Percentiles rank a stretch among this genome's conserved stretches.
Evolutionary conservation across 2,797 vertebrate genomes (phyloP).

Genomic region (Aphelocoma californica): DNA sequence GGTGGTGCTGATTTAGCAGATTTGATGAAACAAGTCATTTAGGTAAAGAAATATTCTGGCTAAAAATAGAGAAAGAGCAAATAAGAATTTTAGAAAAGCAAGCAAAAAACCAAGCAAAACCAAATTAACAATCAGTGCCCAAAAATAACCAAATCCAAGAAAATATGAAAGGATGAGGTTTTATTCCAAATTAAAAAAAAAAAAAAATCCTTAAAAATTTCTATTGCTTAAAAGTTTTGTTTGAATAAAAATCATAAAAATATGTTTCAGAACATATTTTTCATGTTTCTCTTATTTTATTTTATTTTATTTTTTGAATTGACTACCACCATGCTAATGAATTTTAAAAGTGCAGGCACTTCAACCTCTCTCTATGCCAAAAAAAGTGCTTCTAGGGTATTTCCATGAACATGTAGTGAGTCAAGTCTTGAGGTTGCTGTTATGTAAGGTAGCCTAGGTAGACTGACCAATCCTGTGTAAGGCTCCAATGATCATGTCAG

Average conservation of each 20-base stretch:
- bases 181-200: neutral
- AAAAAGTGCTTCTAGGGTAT: neutral
- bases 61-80: neutral
- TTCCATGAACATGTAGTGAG: neutral
- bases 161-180: fast-evolving
- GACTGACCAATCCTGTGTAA: neutral
- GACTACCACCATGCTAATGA: neutral
- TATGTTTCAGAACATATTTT: neutral
- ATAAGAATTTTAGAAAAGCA: too few species aligned
- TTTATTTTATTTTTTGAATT: neutral
- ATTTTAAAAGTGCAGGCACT: neutral
- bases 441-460: neutral
- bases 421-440: neutral
- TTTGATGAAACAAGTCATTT: neutral
- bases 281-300: neutral
- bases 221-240: neutral
- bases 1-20: neutral
- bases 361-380: neutral
- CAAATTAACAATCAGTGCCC: fast-evolving
- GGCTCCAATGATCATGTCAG: neutral
- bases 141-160: neutral
- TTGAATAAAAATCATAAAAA: neutral
- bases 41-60: neutral
- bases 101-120: fast-evolving
- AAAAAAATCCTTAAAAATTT: neutral